A percentile compares a stretch with the other conserved stretches of the same genome.
These are phyloP conservation scores for Dendrocincla tyrannina DNA, from an alignment of 2,797 vertebrate species.

Conservation along the genomic window DNA sequence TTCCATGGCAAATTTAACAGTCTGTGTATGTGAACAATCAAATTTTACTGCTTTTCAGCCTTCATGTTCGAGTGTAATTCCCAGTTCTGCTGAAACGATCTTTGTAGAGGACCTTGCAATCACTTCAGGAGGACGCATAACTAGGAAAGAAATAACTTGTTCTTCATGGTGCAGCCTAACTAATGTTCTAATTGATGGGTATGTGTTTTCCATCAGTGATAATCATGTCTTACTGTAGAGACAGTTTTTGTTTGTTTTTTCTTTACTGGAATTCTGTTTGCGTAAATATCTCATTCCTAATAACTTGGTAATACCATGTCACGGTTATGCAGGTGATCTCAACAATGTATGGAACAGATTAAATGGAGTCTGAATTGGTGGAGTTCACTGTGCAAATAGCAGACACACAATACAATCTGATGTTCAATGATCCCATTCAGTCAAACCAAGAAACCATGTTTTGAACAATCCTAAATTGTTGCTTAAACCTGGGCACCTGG, in stretches of 20 bases:
- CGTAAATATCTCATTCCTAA: neutral
- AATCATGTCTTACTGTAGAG: neutral
- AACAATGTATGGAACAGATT: neutral
- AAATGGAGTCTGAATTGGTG: neutral
- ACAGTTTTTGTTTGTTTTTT: neutral
- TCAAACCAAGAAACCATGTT: neutral
- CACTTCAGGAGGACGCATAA: neutral
- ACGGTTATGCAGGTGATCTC: neutral
- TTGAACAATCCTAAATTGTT: neutral
- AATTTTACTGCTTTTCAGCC: neutral
- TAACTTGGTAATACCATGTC: neutral
- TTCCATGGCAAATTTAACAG: neutral
- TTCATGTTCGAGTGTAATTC: neutral
- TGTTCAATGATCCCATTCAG: neutral
- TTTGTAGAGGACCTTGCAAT: neutral
- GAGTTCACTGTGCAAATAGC: neutral
- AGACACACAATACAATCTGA: fast-evolving
- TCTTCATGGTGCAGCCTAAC: neutral
- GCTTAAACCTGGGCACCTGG: fast-evolving
- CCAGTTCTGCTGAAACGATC: neutral
- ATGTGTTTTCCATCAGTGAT: neutral
- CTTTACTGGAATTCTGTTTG: neutral
- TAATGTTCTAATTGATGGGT: neutral
- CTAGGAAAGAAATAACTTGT: neutral
- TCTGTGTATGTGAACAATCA: neutral